Base-by-base conservation (phyloP, 2,888 invertebrate species). In the Trichopoda pennipes region DNA sequence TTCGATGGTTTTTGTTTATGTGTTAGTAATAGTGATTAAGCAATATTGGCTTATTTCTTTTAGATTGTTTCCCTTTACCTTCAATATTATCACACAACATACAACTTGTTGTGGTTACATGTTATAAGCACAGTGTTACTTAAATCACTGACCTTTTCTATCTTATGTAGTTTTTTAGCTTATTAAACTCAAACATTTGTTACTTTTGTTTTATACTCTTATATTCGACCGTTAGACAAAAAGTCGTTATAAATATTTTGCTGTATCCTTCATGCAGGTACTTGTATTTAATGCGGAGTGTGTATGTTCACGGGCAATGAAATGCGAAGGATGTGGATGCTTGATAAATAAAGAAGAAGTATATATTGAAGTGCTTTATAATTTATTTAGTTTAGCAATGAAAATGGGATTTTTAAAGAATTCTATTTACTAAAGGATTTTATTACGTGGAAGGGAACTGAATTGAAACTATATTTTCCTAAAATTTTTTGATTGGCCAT, bases 371-470 rank as follows among this genome's bases (percentile, higher is more conserved):
- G 38, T 17, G 17, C 16, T 69, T 21, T 42, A 42, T 6, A 42
- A 60, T 42, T 19, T 21, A 42, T 38, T 21, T 60, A 19, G 28
- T 63, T 58, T 70, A 38, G 58, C 58, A 70, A 58, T 58, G 58
- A 32, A 35, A 70, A 70, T 60, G 6, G 10, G 14, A 14, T 44
- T 38, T 38, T 35, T 6, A 12, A 47, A 47, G 35, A 61, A 47
- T 12, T 1, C 3, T 10, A 38, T 38, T 38, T 38, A 38, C 12
- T 12, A 12, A 38, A 12, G 12, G 12, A 12, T 12, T 38, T 38
- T 38, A 2, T 2, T 38, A 12, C 38, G 10, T 38, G 3, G 2
- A 12, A 38, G 38, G 1, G 38, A 12, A 38, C 38, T 38, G 12
- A 12, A 3, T 12, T 38, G 10, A 38, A 2, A 12, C 12, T 38